Evolutionary conservation across 2,888 invertebrate genomes (phyloP).

Genomic region (Odontocolon sp.): DNA sequence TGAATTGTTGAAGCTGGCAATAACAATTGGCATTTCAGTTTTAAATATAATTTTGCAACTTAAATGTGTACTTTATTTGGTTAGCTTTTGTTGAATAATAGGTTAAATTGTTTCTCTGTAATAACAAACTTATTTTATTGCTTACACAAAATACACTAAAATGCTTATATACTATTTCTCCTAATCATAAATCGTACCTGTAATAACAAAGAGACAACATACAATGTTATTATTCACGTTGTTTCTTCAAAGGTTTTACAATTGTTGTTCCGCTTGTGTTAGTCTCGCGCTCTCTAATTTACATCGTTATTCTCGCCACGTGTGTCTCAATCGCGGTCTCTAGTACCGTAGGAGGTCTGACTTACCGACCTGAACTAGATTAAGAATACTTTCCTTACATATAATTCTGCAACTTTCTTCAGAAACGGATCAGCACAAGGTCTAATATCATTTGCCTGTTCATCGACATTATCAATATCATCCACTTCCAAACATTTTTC

Average conservation of each 20-base stretch:
- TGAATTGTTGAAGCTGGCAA: constrained; percentile 62
- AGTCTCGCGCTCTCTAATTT: background rate
- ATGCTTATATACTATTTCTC: background rate
- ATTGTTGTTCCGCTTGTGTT: background rate
- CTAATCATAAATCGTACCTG: background rate
- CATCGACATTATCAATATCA: constrained; percentile 9
- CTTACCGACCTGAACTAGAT: background rate
- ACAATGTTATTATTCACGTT: background rate
- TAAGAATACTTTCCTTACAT: constrained; percentile 8
- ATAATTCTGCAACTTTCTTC: no score
- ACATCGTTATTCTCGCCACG: no score
- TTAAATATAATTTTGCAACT: constrained; percentile 59
- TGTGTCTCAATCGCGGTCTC: background rate
- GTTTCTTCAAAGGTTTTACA: no score
- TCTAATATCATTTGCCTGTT: background rate
- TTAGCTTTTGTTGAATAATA: background rate
- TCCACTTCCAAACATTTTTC: no score
- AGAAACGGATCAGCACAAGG: constrained; percentile 33
- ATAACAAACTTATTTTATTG: background rate
- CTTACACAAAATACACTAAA: background rate
- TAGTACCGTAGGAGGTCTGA: background rate
- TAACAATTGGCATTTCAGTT: constrained; percentile 60
- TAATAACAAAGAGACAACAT: background rate
- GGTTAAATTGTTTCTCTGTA: background rate
- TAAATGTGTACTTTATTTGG: no score